Evolutionary conservation across 2,797 vertebrate genomes (phyloP).

Genomic region (Esox lucius): DNA sequence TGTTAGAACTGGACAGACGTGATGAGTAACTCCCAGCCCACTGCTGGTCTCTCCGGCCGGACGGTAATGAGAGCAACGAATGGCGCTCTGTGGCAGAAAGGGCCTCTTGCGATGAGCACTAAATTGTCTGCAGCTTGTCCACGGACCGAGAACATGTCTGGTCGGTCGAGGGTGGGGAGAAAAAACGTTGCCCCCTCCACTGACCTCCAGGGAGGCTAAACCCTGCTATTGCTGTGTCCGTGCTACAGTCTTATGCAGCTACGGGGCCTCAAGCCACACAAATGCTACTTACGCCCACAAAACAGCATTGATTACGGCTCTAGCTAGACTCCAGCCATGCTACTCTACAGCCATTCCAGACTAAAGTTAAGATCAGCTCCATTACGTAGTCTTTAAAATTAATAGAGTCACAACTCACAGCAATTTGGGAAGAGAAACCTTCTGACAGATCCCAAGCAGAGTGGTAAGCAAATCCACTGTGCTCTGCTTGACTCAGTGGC

Average conservation of each 20-base stretch:
- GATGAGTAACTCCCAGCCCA: constrained; percentile 26
- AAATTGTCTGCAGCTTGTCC: constrained; percentile 61
- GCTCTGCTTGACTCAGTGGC: constrained; percentile 4
- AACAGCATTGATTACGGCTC: background rate
- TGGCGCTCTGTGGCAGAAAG: constrained; percentile 54
- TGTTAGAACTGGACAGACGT: constrained; percentile 36
- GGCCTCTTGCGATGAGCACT: constrained; percentile 42
- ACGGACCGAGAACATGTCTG: constrained; percentile 37
- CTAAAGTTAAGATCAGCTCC: background rate
- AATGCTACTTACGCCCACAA: background rate
- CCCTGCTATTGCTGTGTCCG: constrained; percentile 42
- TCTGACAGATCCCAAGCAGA: constrained; percentile 9
- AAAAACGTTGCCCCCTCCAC: constrained; percentile 46
- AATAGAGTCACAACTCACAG: background rate
- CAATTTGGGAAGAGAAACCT: background rate
- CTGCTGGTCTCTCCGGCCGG: constrained; percentile 30
- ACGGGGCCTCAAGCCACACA: constrained; percentile 29
- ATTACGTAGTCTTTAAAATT: background rate
- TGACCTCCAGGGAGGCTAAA: constrained; percentile 53
- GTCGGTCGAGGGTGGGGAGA: constrained; percentile 8
- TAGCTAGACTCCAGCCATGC: background rate
- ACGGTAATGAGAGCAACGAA: constrained; percentile 71
- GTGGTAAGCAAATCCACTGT: constrained; percentile 16
- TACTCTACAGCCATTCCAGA: background rate
- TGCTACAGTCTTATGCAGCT: constrained; percentile 13